Conservation (phyloP, 2,888 invertebrate genomes). For the Euproctis similis region DNA sequence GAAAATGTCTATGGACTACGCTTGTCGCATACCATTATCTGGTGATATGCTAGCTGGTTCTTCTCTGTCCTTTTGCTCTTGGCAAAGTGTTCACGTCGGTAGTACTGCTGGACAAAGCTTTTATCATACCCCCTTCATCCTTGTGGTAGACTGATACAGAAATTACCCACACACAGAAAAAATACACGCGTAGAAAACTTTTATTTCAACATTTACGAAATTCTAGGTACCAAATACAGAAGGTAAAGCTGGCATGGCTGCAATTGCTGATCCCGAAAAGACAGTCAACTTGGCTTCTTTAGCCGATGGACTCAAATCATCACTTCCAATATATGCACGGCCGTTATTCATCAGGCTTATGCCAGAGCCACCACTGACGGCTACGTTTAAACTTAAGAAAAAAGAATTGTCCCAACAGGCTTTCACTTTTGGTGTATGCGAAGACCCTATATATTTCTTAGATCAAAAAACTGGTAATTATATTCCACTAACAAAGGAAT, state of each 20-base stretch:
- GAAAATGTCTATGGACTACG: too few species aligned
- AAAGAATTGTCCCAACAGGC: slow-evolving; percentile 89
- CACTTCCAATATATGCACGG: slow-evolving; percentile 87
- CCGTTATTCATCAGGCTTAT: slow-evolving; percentile 91
- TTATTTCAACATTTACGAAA: too few species aligned
- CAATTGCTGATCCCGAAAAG: slow-evolving; percentile 85
- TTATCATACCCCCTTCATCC: too few species aligned
- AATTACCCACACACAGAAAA: too few species aligned
- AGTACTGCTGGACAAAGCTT: too few species aligned
- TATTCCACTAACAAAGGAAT: slow-evolving; percentile 55
- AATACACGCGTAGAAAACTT: too few species aligned
- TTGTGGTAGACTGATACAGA: too few species aligned
- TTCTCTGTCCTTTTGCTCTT: too few species aligned
- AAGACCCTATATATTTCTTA: slow-evolving; percentile 83
- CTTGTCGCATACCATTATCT: too few species aligned
- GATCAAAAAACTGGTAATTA: slow-evolving; percentile 62
- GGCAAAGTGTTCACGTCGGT: too few species aligned
- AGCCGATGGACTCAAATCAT: slow-evolving; percentile 54
- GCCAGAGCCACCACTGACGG: slow-evolving; percentile 84
- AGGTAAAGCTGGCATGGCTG: slow-evolving; percentile 96
- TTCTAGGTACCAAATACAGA: slow-evolving; percentile 83
- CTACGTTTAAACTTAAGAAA: slow-evolving; percentile 95
- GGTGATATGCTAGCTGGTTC: too few species aligned
- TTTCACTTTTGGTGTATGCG: slow-evolving; percentile 78
- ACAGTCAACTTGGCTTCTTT: slow-evolving; percentile 76